Base-by-base conservation (phyloP, 2,888 invertebrate genomes). In the Coenonympha glycerion region DNA sequence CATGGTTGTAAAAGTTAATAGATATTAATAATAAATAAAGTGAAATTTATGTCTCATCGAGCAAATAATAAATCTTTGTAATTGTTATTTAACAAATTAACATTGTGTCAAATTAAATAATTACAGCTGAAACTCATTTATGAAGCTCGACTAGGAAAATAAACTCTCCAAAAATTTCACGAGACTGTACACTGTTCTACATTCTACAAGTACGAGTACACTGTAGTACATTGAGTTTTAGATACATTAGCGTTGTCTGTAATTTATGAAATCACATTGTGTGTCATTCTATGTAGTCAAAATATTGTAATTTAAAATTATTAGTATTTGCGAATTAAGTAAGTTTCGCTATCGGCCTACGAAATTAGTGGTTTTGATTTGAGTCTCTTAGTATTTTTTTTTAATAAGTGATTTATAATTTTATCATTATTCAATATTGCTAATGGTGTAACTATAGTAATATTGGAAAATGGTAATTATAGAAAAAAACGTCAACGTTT, bases 311-410 rank as follows among this genome's bases (percentile, higher is more conserved):
- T 47, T 37, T 39, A 41, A 42, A 15, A n/a, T 48, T 4, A 47
- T 26, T 41, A n/a, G 30, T 34, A 49, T 16, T 33, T 18, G 34
- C 11, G 11, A 37, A 26, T 34, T 49, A 47, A 30, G 24, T 52
- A 34, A 47, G 56, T 55, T 53, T 59, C 58, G 48, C 53, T 49
- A 61, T 56, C 56, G 59, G 56, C 57, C 58, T 58, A 59, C 37
- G 48, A 54, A 44, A 33, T 47, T 59, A 59, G 57, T 45, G 46
- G 6, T 42, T 24, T 40, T 47, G 15, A 11, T 44, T 47, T 47
- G 21, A 24, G 42, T 46, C 8, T 28, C 42, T 48, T 13, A 33
- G 31, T 33, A n/a, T 15, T 19, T 30, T 30, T 30, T 41, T 30
- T 41, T 30, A 13, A 13, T 33, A 45, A 37, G 39, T 11, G 6